phyloP scores from a whole-genome alignment of 2,888 invertebrate species.

The Alsophila aescularia region DNA sequence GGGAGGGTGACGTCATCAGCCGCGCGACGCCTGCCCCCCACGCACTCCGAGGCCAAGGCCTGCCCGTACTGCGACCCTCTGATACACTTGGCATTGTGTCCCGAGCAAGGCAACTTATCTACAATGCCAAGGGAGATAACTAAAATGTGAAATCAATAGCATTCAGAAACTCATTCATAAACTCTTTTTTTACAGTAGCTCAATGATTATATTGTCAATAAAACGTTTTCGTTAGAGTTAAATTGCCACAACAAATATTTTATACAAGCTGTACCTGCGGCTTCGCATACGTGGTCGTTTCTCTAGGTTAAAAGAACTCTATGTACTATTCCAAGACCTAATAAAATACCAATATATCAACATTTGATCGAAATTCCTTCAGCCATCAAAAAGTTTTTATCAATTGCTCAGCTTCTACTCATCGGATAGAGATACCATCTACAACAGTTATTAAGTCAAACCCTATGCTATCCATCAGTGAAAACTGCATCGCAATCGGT shows the following conservation, averaged over 20 bases:
- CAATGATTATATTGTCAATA: constrained; percentile 16
- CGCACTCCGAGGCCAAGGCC: constrained; percentile 67
- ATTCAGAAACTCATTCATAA: constrained; percentile 10
- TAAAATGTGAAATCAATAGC: constrained; percentile 19
- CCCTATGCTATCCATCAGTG: too few relatives aligned
- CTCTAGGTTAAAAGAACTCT: too few relatives aligned
- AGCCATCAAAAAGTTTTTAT: too few relatives aligned
- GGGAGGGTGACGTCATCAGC: constrained; percentile 63
- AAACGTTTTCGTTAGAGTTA: constrained; percentile 5
- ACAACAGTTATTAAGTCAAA: too few relatives aligned
- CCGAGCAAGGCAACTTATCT: constrained; percentile 43
- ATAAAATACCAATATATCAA: too few relatives aligned
- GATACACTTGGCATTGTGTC: constrained; percentile 66
- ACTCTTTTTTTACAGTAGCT: constrained; percentile 10
- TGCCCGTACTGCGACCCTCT: constrained; percentile 53
- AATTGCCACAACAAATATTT: constrained; percentile 2
- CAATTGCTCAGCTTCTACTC: too few relatives aligned
- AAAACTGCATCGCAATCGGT: too few relatives aligned
- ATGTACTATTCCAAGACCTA: too few relatives aligned
- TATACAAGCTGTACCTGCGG: too few relatives aligned
- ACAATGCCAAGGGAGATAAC: constrained; percentile 34
- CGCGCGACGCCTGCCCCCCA: constrained; percentile 62
- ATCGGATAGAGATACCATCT: too few relatives aligned
- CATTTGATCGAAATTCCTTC: too few relatives aligned
- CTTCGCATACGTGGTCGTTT: too few relatives aligned